Evolutionary conservation across 2,113 vertebrate species (phyloP), one percentile per base, ranked within the genome.

Genomic region (Acanthochromis polyacanthus): DNA sequence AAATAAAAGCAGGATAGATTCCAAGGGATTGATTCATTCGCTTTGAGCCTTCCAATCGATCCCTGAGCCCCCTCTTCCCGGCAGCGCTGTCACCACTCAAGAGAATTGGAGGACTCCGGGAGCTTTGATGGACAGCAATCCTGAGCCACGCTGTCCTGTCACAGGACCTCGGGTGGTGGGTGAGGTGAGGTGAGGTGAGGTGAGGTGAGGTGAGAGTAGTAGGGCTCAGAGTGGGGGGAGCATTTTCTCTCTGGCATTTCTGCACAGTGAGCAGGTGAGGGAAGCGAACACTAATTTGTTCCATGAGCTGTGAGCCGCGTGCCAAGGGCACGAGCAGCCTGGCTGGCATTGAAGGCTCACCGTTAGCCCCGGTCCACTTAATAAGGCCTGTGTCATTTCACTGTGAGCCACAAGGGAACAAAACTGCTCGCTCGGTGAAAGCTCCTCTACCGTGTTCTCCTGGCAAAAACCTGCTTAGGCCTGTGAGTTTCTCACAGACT

Each of bases 231-330:
- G 19, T 50, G 40, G 3, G 43, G 48, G 10, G 10, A 5, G 7
- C 30, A 5, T n/a, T 55, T 45, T 32, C 64, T 48, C 51, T 59
- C 58, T 72, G 68, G 64, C 78, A 55, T 85, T 83, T 84, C 81
- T 84, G 75, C 73, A 68, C 76, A 73, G 81, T 45, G 71, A 89
- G 82, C 79, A 89, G 90, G 85, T 89, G 85, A 87, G 67, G 51
- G 32, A 71, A 74, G 59, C 16, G 11, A 83, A 57, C 52, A 45
- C 68, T 70, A 80, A 80, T 85, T 83, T 85, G 74, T 85, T 86
- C 87, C 81, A 73, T 76, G 71, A 87, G 76, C 64, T 32, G 17
- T 78, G 81, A 68, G 73, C 66, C 28, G 3, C 23, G 73, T n/a
- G 57, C 78, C 72, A 63, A 83, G 60, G 80, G 76, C 78, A 81